Evolutionary conservation across 2,797 vertebrate genomes (phyloP), one percentile per base, ranked within the genome.

Genomic region (Trachurus trachurus): DNA sequence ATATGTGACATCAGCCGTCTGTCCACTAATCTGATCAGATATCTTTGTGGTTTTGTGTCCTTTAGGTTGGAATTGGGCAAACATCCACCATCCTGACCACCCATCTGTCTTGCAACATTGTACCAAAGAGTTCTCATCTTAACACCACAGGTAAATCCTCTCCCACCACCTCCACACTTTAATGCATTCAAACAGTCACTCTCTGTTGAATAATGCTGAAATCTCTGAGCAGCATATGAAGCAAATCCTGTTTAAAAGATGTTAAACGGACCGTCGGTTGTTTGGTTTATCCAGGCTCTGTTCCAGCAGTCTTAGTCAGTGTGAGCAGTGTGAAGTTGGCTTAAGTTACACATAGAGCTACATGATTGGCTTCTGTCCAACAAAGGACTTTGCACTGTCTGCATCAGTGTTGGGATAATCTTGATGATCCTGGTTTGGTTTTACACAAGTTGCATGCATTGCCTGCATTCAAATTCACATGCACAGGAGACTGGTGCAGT

Each of bases 261-360:
- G 77, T 61, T 65, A 66, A 89, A 79, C 6, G 40, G 70, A 75
- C 66, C 64, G 15, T 53, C 0, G 2, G 44, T 76, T 78, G 50
- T 80, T 84, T 59, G 44, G 70, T 84, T 90, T 83, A 54, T 80
- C 31, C 52, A 90, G 89, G 89, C 78, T 68, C 26, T 6, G 22
- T 58, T 82, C 82, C 87, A 89, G 60, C 34, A 37, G 40, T 44
- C 73, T 71, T 15, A 53, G 57, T 64, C 57, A 66, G 69, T 34
- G 54, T 42, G 88, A 74, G 71, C 84, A 79, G 70, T 82, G 42
- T 82, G 73, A 85, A 66, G 44, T 52, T 82, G 77, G 70, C 19
- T 82, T 53, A 29, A 57, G 71, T 89, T 89, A 66, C 81, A 67
- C 56, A 66, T 16, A 45, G 59, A 78, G 76, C 84, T 83, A 87